Conservation (phyloP, 1,140 invertebrate species). For the Hycleus phaleratus region DNA sequence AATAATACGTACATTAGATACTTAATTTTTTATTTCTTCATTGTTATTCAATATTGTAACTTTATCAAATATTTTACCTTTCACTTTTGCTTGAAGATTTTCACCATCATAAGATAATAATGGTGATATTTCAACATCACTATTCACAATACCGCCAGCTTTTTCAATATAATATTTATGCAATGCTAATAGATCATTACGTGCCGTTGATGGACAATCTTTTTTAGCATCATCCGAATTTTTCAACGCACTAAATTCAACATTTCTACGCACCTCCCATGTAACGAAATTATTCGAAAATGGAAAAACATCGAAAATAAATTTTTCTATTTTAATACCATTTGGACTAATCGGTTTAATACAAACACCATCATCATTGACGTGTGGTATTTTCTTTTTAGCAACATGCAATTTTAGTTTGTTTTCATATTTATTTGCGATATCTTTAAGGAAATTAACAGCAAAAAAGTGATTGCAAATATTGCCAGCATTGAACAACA, state of each 20-base stretch:
- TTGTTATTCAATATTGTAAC: not conserved
- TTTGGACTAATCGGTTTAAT: conserved; percentile 77
- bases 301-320: conserved; percentile 97
- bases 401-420: conserved; percentile 88
- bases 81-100: conserved; percentile 48
- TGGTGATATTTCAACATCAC: conserved; percentile 85
- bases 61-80: conserved; percentile 26
- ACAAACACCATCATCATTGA: conserved; percentile 64
- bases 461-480: conserved; percentile 99
- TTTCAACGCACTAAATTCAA: conserved; percentile 96
- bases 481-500: conserved; percentile 90
- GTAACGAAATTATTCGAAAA: conserved; percentile 86
- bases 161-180: conserved; percentile 77
- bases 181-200: conserved; percentile 67
- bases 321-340: conserved; percentile 99
- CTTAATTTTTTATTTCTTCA: too few relatives aligned
- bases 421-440: conserved; percentile 55
- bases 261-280: conserved; percentile 86
- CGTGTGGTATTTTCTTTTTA: conserved; percentile 93
- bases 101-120: conserved; percentile 87
- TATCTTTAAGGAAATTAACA: conserved; percentile 67
- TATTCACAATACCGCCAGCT: conserved; percentile 71
- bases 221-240: conserved; percentile 81
- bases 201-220: conserved; percentile 84
- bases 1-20: too few relatives aligned